Evolutionary conservation across 2,113 vertebrate genomes (phyloP).

Genomic region (Clarias gariepinus): DNA sequence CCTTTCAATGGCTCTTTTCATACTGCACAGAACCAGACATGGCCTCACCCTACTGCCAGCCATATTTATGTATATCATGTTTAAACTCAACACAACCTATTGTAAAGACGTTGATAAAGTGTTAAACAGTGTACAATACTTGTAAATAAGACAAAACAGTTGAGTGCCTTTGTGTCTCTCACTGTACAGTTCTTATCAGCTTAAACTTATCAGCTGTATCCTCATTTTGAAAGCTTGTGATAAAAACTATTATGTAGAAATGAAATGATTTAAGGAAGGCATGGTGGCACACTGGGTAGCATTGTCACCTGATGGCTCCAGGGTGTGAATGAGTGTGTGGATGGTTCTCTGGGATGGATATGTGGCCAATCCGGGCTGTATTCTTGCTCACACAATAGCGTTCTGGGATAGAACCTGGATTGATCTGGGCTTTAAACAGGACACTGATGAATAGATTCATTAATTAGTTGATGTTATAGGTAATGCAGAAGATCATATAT

Average conservation of each 20-base stretch:
- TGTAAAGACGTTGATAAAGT: constrained; percentile 57
- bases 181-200: constrained; percentile 37
- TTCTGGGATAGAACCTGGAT: background rate
- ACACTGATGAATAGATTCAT: background rate
- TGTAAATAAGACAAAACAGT: constrained; percentile 62
- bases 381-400: background rate
- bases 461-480: background rate
- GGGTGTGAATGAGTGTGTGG: background rate
- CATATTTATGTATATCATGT: constrained; percentile 70
- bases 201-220: background rate
- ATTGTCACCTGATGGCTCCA: background rate
- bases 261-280: background rate
- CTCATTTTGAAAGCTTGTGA: background rate
- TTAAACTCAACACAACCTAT: constrained; percentile 63
- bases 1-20: constrained; percentile 65
- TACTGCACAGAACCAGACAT: constrained; percentile 53
- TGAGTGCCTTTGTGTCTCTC: constrained; percentile 19
- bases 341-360: background rate
- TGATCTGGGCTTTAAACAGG: background rate
- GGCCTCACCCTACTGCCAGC: constrained; percentile 48
- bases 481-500: background rate
- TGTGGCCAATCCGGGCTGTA: background rate
- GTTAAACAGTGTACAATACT: constrained; percentile 44
- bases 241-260: background rate
- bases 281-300: background rate